Conservation (phyloP, 2,888 invertebrate genomes). For the Achlya flavicornis region DNA sequence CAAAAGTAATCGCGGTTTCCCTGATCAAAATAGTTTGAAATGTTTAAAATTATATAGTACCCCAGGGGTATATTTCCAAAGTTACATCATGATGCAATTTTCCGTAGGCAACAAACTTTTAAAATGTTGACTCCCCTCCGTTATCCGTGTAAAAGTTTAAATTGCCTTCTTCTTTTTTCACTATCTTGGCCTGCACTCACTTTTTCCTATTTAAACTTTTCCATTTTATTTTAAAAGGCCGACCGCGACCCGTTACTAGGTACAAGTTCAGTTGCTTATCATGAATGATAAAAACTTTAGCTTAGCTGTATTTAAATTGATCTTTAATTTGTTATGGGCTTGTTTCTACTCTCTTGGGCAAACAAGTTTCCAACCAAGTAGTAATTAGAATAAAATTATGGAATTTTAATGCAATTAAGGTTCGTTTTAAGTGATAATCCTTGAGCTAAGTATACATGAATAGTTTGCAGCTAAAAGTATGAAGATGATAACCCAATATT, state of each 20-base stretch:
- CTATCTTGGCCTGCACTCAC: slow-evolving; percentile 75
- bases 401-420: too few species aligned
- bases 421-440: too few species aligned
- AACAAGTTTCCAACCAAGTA: not conserved
- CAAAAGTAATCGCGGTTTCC: too few species aligned
- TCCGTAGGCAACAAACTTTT: slow-evolving; percentile 62
- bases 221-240: slow-evolving; percentile 73
- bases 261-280: slow-evolving; percentile 40
- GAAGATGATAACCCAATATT: too few species aligned
- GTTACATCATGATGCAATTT: slow-evolving; percentile 68
- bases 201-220: slow-evolving; percentile 82
- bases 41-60: not conserved
- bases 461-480: too few species aligned
- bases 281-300: slow-evolving; percentile 40
- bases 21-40: too few species aligned
- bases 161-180: slow-evolving; percentile 78
- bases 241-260: slow-evolving; percentile 33
- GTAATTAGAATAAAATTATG: not conserved
- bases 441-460: too few species aligned
- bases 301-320: slow-evolving; percentile 24
- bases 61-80: slow-evolving; percentile 46
- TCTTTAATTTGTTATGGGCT: not conserved
- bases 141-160: slow-evolving; percentile 70
- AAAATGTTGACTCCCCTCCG: slow-evolving; percentile 66
- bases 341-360: not conserved